These are phyloP conservation scores for Bradypodion ventrale DNA, from an alignment of 2,797 vertebrate genomes.

Conservation along the genomic window DNA sequence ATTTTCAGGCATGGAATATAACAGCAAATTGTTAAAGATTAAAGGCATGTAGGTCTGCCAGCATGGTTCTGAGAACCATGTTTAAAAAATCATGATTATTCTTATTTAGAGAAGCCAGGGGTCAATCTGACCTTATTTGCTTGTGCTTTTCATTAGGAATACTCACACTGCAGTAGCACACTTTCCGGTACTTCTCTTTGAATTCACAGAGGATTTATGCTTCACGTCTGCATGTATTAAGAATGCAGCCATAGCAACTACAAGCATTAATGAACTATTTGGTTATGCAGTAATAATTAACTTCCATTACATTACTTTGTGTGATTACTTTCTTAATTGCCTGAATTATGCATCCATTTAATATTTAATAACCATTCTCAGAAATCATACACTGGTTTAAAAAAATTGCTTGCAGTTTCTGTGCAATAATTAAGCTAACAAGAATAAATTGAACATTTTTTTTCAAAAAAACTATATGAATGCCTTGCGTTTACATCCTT, in stretches of 20 bases:
- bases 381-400: constrained; percentile 99
- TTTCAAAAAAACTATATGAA: constrained; percentile 91
- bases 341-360: constrained; percentile 99
- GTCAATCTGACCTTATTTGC: constrained; percentile 80
- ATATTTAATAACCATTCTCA: constrained; percentile 99
- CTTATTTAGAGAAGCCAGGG: constrained; percentile 77
- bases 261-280: constrained; percentile 99
- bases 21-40: constrained; percentile 65
- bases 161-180: constrained; percentile 76
- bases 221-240: constrained; percentile 94
- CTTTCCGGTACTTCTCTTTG: constrained; percentile 83
- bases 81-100: constrained; percentile 75
- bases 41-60: constrained; percentile 59
- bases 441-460: constrained; percentile 98
- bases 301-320: constrained; percentile 99
- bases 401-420: constrained; percentile 99
- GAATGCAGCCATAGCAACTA: constrained; percentile 98
- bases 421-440: constrained; percentile 99
- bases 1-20: constrained; percentile 60
- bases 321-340: constrained; percentile 99
- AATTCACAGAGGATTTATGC: constrained; percentile 94
- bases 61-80: constrained; percentile 70
- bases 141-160: constrained; percentile 75
- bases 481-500: constrained; percentile 98
- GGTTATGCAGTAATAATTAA: constrained; percentile 99